Evolutionary conservation across 1,140 invertebrate genomes (phyloP).

Genomic region (Probaryconus sp.): DNA sequence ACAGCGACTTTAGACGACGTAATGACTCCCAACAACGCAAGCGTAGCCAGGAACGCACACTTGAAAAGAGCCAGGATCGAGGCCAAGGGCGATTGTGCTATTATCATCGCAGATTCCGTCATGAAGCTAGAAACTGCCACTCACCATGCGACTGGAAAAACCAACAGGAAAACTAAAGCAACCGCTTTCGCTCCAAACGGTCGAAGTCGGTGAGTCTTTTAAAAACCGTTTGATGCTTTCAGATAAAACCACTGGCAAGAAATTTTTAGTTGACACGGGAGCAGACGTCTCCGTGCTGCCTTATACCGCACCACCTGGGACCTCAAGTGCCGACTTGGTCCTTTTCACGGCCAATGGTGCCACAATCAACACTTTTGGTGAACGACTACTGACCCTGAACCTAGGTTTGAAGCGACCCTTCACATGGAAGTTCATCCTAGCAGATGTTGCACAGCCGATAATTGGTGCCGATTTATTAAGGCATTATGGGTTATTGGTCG

Average conservation of each 20-base stretch:
- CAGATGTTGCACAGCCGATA: constrained; percentile 21
- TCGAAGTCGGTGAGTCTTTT: not conserved
- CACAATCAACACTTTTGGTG: constrained; percentile 6
- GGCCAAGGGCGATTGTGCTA: too few species aligned
- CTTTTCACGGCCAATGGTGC: constrained; percentile 1
- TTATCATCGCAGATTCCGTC: not conserved
- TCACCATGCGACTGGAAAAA: not conserved
- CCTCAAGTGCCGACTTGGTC: not conserved
- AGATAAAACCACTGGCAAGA: not conserved
- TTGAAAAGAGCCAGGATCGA: too few species aligned
- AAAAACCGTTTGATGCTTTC: not conserved
- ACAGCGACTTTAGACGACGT: too few species aligned
- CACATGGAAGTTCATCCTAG: constrained; percentile 17
- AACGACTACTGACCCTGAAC: not conserved
- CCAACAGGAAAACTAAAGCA: not conserved
- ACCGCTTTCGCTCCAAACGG: not conserved
- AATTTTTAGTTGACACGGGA: not conserved
- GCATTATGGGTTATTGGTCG: constrained; percentile 2
- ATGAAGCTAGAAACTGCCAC: not conserved
- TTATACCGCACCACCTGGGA: not conserved
- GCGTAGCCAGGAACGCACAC: not conserved
- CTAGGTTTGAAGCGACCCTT: constrained; percentile 3
- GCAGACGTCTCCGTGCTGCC: not conserved
- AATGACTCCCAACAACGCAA: too few species aligned
- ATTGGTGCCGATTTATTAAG: constrained; percentile 5